Percentiles rank a stretch among this genome's conserved stretches.
These are phyloP conservation scores for Drosophila gaucha DNA, from an alignment of 2,888 invertebrate species.

Conservation along the genomic window DNA sequence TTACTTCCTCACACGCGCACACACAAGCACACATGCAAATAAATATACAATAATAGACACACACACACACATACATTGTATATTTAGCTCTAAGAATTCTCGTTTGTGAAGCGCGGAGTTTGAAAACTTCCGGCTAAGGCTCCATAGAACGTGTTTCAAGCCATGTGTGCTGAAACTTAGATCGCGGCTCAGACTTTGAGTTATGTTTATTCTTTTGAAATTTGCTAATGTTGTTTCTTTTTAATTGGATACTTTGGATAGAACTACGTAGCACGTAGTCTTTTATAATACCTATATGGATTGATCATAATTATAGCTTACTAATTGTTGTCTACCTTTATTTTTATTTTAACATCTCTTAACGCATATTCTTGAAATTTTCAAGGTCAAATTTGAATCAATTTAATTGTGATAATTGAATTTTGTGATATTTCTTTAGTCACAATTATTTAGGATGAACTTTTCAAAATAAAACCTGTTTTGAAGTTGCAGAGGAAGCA, in stretches of 20 bases:
- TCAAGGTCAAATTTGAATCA: slow-evolving; percentile 41
- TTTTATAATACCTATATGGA: slow-evolving; percentile 32
- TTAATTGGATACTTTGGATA: slow-evolving; percentile 43
- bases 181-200: slow-evolving; percentile 4
- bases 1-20: slow-evolving; percentile 68
- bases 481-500: not conserved
- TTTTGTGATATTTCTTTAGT: slow-evolving; percentile 6
- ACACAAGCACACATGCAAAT: slow-evolving; percentile 5
- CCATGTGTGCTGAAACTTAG: slow-evolving; percentile 59
- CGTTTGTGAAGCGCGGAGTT: slow-evolving; percentile 37
- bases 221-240: slow-evolving; percentile 14
- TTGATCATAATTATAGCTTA: slow-evolving; percentile 47
- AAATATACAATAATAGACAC: slow-evolving; percentile 16
- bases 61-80: not conserved
- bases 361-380: slow-evolving; percentile 17
- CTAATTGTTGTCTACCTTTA: slow-evolving; percentile 52
- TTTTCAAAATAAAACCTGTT: slow-evolving; percentile 28
- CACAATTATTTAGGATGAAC: slow-evolving; percentile 37
- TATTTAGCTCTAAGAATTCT: slow-evolving; percentile 47
- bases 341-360: slow-evolving; percentile 2
- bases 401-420: slow-evolving; percentile 33
- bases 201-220: slow-evolving; percentile 12
- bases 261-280: slow-evolving; percentile 27
- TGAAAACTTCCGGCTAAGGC: slow-evolving; percentile 59
- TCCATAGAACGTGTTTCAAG: slow-evolving; percentile 66